Percentiles rank a stretch among this genome's conserved stretches.
These are phyloP conservation scores for Chionoecetes opilio DNA, from an alignment of 1,140 invertebrate species.

Conservation along the genomic window DNA sequence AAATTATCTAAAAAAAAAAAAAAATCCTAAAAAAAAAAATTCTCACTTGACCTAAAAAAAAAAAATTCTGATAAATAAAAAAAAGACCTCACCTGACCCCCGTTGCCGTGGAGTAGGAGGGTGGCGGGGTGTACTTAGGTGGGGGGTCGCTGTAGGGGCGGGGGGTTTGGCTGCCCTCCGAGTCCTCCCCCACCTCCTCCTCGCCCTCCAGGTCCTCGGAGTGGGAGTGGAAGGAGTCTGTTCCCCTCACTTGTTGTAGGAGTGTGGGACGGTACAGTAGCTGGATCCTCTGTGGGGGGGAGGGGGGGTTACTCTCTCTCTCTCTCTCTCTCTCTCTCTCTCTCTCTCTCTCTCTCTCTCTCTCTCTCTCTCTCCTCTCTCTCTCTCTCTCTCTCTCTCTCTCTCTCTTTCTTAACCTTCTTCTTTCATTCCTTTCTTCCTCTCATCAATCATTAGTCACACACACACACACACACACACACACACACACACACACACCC, in stretches of 20 bases:
- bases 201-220: constrained; percentile 81
- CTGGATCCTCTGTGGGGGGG: constrained; percentile 81
- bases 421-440: too few relatives aligned
- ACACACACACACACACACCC: neutral
- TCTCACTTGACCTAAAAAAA: too few relatives aligned
- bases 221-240: constrained; percentile 44
- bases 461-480: too few relatives aligned
- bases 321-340: too few relatives aligned
- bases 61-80: too few relatives aligned
- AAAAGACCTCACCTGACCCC: neutral
- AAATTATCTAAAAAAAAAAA: too few relatives aligned
- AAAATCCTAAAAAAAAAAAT: too few relatives aligned
- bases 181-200: constrained; percentile 81
- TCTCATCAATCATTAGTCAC: too few relatives aligned
- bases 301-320: neutral
- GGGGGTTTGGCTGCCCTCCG: constrained; percentile 81
- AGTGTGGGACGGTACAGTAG: constrained; percentile 82
- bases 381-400: too few relatives aligned
- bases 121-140: constrained; percentile 96
- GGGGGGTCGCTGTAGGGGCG: constrained; percentile 88
- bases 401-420: too few relatives aligned
- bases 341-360: too few relatives aligned
- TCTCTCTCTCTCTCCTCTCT: too few relatives aligned
- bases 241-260: constrained; percentile 80
- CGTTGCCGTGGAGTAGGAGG: constrained; percentile 95